Evolutionary conservation across 2,888 invertebrate species (phyloP), one percentile per base, ranked within the genome.

Genomic region (Cataglyphis rosenhaueri): DNA sequence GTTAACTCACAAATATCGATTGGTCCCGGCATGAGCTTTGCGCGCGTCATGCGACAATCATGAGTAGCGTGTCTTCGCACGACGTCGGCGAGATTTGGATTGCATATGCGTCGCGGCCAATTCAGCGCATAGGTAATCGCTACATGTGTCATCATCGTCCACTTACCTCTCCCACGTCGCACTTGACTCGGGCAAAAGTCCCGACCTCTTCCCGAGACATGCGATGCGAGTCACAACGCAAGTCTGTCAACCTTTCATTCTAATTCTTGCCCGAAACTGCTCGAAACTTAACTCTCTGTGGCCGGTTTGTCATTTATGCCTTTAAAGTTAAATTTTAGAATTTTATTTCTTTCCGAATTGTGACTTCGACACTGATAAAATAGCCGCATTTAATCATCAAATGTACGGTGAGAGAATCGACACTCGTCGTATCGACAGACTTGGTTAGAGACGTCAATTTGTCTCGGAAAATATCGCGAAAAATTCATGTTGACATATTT

Each of bases 1-100:
- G 92, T 92, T 92, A 90, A 91, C 91, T 92, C 90, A 92, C 91
- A 87, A 90, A 92, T 93, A 92, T 92, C 90, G 92, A 92, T 92
- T 92, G 87, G 88, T 88, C 85, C 68, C 83, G 73, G 76, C 81
- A 59, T 71, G 87, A 71, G 73, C 76, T 44, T 64, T 82, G 85
- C 84, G 82, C 64, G 87, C 84, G 85, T 88, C 85, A 87, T 85
- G 86, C 86, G 88, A 74, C 84, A 76, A 86, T 84, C 83, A 86
- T 87, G 88, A 84, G 79, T 83, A 85, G 71, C 32, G 57, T 78
- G 32, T 21, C 78, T 57, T 32, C 21, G 57, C 55, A 41, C 55
- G 38, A 66, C 76, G 21, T 68, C 70, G 38, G 68, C 61, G 65
- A 76, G 81, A 66, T 76, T 78, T 71, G 71, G 86, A 86, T 83